phyloP scores from a whole-genome alignment of 2,888 invertebrate species.

The Hirtodrosophila trivittata region DNA sequence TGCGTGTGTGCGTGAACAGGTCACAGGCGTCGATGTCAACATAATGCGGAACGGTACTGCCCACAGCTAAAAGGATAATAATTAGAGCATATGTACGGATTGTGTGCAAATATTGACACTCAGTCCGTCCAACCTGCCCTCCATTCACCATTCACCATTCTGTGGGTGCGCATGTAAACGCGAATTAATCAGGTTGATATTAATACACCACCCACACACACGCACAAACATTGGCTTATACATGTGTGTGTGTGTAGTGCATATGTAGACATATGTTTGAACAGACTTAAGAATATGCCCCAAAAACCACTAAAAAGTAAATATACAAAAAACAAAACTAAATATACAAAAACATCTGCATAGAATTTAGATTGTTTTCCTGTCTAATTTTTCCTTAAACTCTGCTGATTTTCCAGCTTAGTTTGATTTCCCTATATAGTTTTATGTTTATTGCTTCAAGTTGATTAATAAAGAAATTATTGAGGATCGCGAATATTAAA shows the following conservation, averaged over 20 bases:
- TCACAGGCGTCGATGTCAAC: slow-evolving; percentile 62
- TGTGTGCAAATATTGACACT: slow-evolving; percentile 72
- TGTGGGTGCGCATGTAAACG: slow-evolving; percentile 43
- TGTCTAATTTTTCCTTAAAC: too few relatives aligned
- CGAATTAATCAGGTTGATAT: slow-evolving; percentile 76
- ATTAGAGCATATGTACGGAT: slow-evolving; percentile 81
- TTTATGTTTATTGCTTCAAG: too few relatives aligned
- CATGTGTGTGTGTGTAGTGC: slow-evolving; percentile 2
- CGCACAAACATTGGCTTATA: not conserved
- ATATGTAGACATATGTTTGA: slow-evolving; percentile 18
- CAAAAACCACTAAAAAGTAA: slow-evolving; percentile 11
- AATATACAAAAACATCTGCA: slow-evolving; percentile 25
- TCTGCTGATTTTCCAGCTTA: too few relatives aligned
- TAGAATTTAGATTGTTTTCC: not conserved
- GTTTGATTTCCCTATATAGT: too few relatives aligned
- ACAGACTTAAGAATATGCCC: not conserved
- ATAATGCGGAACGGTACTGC: slow-evolving; percentile 61
- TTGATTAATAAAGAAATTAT: too few relatives aligned
- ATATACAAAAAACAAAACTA: slow-evolving; percentile 9
- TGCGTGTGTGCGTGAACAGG: slow-evolving; percentile 31
- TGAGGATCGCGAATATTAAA: too few relatives aligned
- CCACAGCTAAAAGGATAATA: slow-evolving; percentile 73
- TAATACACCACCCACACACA: slow-evolving; percentile 55
- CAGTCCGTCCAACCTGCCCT: slow-evolving; percentile 13
- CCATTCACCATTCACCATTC: slow-evolving; percentile 27